Conservation (phyloP, 2,113 vertebrate genomes). For the Telmatochromis sp. region DNA sequence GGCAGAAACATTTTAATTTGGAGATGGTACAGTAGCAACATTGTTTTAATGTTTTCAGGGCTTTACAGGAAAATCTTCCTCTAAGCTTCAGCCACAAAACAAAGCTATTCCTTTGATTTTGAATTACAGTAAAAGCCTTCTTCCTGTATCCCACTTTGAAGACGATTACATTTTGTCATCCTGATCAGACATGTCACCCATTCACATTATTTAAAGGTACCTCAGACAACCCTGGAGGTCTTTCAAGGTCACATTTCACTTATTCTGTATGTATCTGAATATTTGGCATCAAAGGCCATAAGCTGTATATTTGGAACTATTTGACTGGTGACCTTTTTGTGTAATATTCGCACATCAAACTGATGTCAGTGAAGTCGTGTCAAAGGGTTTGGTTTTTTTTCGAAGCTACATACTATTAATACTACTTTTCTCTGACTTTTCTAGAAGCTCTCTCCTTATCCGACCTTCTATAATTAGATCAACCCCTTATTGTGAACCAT, state of each 20-base stretch:
- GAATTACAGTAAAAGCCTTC: conserved; percentile 86
- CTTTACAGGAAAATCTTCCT: conserved; percentile 71
- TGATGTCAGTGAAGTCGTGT: not conserved
- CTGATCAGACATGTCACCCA: conserved; percentile 69
- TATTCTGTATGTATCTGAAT: not conserved
- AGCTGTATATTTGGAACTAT: not conserved
- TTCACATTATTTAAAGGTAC: conserved; percentile 35
- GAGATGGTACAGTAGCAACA: conserved; percentile 61
- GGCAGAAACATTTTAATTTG: conserved; percentile 71
- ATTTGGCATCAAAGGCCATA: not conserved
- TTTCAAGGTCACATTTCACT: not conserved
- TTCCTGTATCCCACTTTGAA: conserved; percentile 74
- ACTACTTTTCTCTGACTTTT: not conserved
- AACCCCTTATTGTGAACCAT: not conserved
- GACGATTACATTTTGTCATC: conserved; percentile 86
- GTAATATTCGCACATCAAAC: not conserved
- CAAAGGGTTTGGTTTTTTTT: rapidly evolving
- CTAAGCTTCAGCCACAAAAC: conserved; percentile 62
- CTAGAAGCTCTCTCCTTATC: not conserved
- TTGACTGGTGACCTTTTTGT: not conserved
- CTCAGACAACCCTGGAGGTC: not conserved
- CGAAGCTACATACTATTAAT: not conserved
- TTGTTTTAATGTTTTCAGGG: conserved; percentile 65
- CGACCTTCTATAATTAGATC: conserved; percentile 21
- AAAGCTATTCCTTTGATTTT: conserved; percentile 63